A percentile compares a stretch with the other conserved stretches of the same genome.
phyloP scores from a whole-genome alignment of 2,113 vertebrate species.

The Todiramphus saurophagus region DNA sequence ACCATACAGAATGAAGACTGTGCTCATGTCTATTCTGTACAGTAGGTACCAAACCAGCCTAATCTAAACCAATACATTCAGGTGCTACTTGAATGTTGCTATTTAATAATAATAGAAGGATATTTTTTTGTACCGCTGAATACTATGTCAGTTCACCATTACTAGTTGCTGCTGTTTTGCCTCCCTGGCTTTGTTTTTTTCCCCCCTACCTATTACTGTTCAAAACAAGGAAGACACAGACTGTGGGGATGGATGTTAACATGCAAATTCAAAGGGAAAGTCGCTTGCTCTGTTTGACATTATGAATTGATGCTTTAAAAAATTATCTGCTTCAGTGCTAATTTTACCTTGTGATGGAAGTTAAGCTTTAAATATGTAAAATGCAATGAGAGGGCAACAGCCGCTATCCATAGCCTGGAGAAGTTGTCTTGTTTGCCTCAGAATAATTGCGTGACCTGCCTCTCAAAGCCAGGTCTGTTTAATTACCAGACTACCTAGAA shows the following conservation, averaged over 20 bases:
- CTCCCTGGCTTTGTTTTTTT: not conserved
- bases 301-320: conserved; percentile 36
- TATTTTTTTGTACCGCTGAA: not conserved
- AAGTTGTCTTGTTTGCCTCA: not conserved
- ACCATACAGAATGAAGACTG: not conserved
- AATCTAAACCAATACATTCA: not conserved
- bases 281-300: conserved; percentile 40
- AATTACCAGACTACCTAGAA: not conserved
- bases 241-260: not conserved
- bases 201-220: not conserved
- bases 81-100: not conserved
- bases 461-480: not conserved
- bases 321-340: conserved; percentile 41
- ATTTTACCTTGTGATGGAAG: conserved; percentile 37
- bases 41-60: not conserved
- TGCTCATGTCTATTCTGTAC: not conserved
- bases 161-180: not conserved
- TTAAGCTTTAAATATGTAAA: conserved; percentile 37
- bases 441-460: not conserved
- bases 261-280: not conserved
- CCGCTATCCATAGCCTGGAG: not conserved
- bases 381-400: not conserved
- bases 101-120: not conserved
- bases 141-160: not conserved
- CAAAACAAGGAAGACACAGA: not conserved